Evolutionary conservation across 2,113 vertebrate species (phyloP).

Genomic region (Muntiacus muntjak): DNA sequence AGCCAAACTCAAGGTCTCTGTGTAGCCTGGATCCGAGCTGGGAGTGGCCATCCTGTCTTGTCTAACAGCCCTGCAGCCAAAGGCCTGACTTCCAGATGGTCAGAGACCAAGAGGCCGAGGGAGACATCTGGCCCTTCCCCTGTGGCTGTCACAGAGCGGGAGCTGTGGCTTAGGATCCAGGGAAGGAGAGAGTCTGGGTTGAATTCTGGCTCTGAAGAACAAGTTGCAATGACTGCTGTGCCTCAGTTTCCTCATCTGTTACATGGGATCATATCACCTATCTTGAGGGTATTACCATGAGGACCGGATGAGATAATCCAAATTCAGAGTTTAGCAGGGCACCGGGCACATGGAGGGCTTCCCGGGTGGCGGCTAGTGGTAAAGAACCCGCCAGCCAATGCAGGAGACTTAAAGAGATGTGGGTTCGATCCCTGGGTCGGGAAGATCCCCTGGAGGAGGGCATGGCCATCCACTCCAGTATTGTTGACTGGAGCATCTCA

Average conservation of each 20-base stretch:
- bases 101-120: neutral
- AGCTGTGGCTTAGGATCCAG: neutral
- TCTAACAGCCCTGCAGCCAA: neutral
- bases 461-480: neutral
- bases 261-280: fast-evolving
- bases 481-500: neutral
- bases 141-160: neutral
- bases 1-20: fast-evolving
- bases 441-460: neutral
- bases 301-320: neutral
- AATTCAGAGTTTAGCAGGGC: fast-evolving
- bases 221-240: neutral
- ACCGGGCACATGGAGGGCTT: neutral
- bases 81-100: neutral
- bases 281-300: neutral
- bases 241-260: neutral
- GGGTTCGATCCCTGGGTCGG: neutral
- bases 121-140: neutral
- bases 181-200: neutral
- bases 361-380: neutral
- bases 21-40: fast-evolving
- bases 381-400: neutral
- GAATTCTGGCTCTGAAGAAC: neutral
- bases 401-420: neutral
- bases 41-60: neutral